Evolutionary conservation across 2,888 invertebrate species (phyloP).

Genomic region (Dorcus parallelipipedus): DNA sequence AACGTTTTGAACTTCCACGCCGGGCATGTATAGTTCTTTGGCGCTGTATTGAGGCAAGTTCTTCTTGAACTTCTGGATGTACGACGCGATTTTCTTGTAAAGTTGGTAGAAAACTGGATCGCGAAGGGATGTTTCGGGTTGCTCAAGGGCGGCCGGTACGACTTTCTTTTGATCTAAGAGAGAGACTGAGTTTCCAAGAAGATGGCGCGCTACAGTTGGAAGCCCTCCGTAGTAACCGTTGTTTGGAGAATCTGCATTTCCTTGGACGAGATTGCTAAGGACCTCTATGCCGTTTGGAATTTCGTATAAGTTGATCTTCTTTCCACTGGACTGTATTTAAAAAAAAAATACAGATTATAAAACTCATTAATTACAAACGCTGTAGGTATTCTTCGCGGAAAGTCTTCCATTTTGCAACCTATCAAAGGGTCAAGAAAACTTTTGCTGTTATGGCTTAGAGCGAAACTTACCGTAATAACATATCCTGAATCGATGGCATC

Average conservation of each 20-base stretch:
- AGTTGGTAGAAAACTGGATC: constrained; percentile 71
- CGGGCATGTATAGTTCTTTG: constrained; percentile 59
- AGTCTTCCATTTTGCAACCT: background rate
- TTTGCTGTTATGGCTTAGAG: no score
- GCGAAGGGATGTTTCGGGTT: constrained; percentile 61
- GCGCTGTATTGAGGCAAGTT: constrained; percentile 52
- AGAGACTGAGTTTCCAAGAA: constrained; percentile 53
- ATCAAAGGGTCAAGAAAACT: no score
- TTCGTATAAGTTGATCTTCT: background rate
- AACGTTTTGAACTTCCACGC: constrained; percentile 61
- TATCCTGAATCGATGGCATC: constrained; percentile 58
- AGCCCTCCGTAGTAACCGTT: constrained; percentile 58
- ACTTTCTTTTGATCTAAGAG: constrained; percentile 46
- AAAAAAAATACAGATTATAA: background rate
- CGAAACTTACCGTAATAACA: constrained; percentile 39
- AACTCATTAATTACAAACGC: no score
- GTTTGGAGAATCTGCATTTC: constrained; percentile 61
- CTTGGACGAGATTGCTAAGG: constrained; percentile 64
- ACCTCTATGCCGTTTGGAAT: constrained; percentile 56
- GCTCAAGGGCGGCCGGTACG: constrained; percentile 61
- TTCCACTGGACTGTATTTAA: constrained; percentile 18
- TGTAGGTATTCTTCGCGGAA: background rate
- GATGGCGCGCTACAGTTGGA: constrained; percentile 53
- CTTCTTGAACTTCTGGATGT: constrained; percentile 60
- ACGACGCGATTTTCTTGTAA: constrained; percentile 57